Percentiles rank a stretch among this genome's conserved stretches.
These are phyloP conservation scores for Microcebus griseorufus DNA, from an alignment of 2,113 vertebrate species.

Conservation along the genomic window DNA sequence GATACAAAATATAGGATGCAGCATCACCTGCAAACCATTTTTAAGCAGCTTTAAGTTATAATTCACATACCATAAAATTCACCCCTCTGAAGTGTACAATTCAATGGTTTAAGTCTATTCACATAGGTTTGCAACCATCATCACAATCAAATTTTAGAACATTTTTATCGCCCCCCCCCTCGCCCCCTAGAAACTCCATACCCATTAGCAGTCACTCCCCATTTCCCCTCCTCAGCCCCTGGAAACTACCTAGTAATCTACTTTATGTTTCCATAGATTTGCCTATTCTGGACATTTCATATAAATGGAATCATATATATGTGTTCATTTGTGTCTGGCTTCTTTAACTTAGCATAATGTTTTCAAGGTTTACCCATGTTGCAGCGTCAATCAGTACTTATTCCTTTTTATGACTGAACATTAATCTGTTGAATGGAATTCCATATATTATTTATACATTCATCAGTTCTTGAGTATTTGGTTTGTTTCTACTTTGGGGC, in stretches of 20 bases:
- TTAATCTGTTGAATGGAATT: background rate
- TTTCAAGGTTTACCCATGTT: background rate
- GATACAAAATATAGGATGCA: background rate
- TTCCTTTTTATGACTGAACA: background rate
- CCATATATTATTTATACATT: background rate
- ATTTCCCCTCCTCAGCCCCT: background rate
- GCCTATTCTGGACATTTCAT: background rate
- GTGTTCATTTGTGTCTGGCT: background rate
- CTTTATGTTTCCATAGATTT: background rate
- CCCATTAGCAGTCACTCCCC: background rate
- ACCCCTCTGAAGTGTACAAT: background rate
- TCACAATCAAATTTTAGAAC: background rate
- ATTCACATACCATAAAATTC: background rate
- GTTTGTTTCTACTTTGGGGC: background rate
- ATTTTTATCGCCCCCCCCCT: background rate
- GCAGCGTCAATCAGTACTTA: background rate
- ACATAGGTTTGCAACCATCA: background rate
- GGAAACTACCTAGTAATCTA: background rate
- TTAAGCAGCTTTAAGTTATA: background rate
- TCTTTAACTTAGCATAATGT: background rate
- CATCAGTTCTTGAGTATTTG: background rate
- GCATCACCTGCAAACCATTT: background rate
- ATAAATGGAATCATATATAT: background rate
- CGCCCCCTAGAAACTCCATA: background rate
- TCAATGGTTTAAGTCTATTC: background rate